These are phyloP conservation scores for Macquaria ambigua DNA, from an alignment of 2,113 vertebrate genomes.

Conservation along the genomic window DNA sequence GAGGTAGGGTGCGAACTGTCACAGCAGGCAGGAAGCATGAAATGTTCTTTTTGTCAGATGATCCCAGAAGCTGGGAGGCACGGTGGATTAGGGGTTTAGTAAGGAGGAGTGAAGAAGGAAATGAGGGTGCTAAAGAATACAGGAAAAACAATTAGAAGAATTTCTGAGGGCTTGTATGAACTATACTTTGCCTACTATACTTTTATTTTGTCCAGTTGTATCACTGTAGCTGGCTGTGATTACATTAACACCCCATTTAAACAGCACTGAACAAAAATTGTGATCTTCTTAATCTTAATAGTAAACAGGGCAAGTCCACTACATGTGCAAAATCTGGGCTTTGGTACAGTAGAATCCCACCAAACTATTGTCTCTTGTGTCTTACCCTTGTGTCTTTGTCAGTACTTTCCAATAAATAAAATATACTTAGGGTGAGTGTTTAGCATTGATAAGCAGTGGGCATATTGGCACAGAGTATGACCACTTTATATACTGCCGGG, in stretches of 20 bases:
- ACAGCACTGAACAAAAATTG: background rate
- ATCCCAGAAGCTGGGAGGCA: slow-evolving; percentile 64
- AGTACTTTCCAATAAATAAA: background rate
- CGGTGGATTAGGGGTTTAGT: slow-evolving; percentile 58
- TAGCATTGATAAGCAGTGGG: background rate
- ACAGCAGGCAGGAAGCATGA: slow-evolving; percentile 71
- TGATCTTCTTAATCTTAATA: background rate
- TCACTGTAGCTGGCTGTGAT: background rate
- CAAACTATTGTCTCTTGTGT: background rate
- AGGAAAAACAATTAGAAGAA: slow-evolving; percentile 39
- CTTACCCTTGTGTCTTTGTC: background rate
- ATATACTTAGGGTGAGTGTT: background rate
- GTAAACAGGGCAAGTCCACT: background rate
- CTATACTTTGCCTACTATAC: background rate
- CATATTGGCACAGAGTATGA: background rate
- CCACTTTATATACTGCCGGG: background rate
- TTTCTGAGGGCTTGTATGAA: slow-evolving; percentile 8
- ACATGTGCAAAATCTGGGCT: background rate
- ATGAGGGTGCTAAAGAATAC: slow-evolving; percentile 13
- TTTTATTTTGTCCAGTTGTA: background rate
- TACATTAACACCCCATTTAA: background rate
- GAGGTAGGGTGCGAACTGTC: slow-evolving; percentile 67
- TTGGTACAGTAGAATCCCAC: background rate
- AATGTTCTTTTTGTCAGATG: slow-evolving; percentile 74
- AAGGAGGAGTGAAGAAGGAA: slow-evolving; percentile 26